phyloP scores from a whole-genome alignment of 2,113 vertebrate species.

The Hippocampus abdominalis region DNA sequence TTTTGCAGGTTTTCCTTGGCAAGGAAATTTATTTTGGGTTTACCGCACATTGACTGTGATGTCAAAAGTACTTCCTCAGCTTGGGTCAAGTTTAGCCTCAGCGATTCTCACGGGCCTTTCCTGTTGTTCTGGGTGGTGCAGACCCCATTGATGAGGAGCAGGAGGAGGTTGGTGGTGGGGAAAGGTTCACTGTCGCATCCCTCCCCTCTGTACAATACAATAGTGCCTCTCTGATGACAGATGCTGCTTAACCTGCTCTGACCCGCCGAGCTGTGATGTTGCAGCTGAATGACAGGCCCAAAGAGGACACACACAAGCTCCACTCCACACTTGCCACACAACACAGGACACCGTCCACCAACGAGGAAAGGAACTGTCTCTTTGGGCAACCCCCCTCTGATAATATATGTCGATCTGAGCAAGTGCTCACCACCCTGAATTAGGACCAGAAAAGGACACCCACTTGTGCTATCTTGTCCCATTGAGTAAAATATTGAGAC shows the following conservation, averaged over 20 bases:
- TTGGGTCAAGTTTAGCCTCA: slow-evolving; percentile 55
- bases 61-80: slow-evolving; percentile 66
- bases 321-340: slow-evolving; percentile 21
- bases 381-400: slow-evolving; percentile 34
- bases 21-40: slow-evolving; percentile 62
- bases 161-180: background rate
- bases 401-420: slow-evolving; percentile 50
- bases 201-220: slow-evolving; percentile 57
- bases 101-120: slow-evolving; percentile 64
- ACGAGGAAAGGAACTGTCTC: slow-evolving; percentile 56
- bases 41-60: slow-evolving; percentile 48
- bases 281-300: slow-evolving; percentile 62
- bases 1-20: slow-evolving; percentile 48
- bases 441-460: slow-evolving; percentile 47
- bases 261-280: slow-evolving; percentile 58
- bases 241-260: slow-evolving; percentile 71
- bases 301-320: slow-evolving; percentile 41
- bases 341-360: slow-evolving; percentile 38
- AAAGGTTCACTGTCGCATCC: slow-evolving; percentile 27
- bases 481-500: slow-evolving; percentile 64
- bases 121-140: slow-evolving; percentile 63
- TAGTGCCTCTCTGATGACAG: slow-evolving; percentile 69
- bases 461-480: slow-evolving; percentile 58
- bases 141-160: slow-evolving; percentile 16
- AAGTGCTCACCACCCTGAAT: slow-evolving; percentile 54